Percentiles rank a stretch among this genome's conserved stretches.
These are phyloP conservation scores for Acanthaster planci DNA, from an alignment of 35 echinoderm and acorn worm genomes.

Conservation along the genomic window DNA sequence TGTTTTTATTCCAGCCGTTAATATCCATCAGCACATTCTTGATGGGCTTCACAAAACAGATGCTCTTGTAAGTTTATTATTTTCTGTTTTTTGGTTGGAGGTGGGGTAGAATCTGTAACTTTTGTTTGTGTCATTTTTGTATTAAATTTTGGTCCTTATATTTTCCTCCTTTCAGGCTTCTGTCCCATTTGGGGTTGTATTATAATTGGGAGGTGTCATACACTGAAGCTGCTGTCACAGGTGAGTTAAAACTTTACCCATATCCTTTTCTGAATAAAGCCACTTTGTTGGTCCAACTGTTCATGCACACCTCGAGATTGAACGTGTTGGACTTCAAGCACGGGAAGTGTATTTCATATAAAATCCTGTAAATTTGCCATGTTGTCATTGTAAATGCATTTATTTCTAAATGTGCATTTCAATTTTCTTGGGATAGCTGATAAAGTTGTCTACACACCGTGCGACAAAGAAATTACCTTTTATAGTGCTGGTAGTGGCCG, in stretches of 20 bases:
- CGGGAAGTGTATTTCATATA: too few relatives aligned
- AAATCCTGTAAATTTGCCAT: too few relatives aligned
- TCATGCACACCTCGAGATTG: too few relatives aligned
- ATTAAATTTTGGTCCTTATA: background rate
- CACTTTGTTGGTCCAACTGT: too few relatives aligned
- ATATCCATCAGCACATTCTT: conserved; percentile 26
- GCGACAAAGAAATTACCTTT: conserved; percentile 39
- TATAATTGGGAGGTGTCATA: background rate
- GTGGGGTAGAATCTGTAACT: background rate
- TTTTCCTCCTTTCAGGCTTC: background rate
- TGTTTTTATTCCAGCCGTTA: conserved; percentile 5
- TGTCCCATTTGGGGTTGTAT: conserved; percentile 4
- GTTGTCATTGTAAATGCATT: background rate
- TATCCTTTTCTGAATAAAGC: too few relatives aligned
- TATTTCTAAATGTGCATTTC: background rate
- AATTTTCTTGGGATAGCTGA: background rate
- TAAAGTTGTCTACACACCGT: conserved; percentile 17
- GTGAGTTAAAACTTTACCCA: background rate
- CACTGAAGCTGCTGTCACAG: background rate
- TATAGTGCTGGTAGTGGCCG: conserved; percentile 16
- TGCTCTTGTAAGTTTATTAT: conserved; percentile 42
- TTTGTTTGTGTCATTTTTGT: too few relatives aligned
- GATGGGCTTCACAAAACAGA: conserved; percentile 44
- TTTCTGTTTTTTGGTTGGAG: background rate
- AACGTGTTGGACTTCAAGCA: too few relatives aligned